phyloP scores from a whole-genome alignment of 2,888 invertebrate genomes.

The Macrophya annulata region DNA sequence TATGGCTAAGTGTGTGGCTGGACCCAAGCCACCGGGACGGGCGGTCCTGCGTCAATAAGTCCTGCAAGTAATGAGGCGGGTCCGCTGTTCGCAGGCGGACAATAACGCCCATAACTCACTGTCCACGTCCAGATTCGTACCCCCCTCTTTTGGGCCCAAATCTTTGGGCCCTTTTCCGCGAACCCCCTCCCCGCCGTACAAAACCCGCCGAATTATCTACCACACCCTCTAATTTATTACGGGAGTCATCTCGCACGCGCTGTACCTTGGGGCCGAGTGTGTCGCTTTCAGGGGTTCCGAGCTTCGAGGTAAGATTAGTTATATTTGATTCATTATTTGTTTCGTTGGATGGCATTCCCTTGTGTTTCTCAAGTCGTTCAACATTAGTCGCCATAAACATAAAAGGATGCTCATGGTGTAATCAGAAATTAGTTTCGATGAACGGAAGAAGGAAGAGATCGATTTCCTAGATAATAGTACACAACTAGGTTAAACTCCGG shows the following conservation, averaged over 20 bases:
- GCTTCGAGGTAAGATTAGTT: neutral
- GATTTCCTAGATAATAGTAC: conserved; percentile 30
- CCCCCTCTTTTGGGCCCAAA: conserved; percentile 29
- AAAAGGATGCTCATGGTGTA: neutral
- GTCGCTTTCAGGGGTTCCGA: neutral
- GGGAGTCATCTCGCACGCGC: conserved; percentile 52
- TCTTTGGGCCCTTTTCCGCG: conserved; percentile 50
- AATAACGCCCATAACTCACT: conserved; percentile 73
- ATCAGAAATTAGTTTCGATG: conserved; percentile 23
- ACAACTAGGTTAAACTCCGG: conserved; percentile 16
- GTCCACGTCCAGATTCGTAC: conserved; percentile 60
- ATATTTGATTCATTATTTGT: conserved; percentile 23
- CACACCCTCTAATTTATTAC: conserved; percentile 52
- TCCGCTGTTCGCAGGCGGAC: conserved; percentile 72
- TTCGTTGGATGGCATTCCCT: neutral
- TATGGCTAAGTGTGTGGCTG: conserved; percentile 60
- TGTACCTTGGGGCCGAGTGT: conserved; percentile 17
- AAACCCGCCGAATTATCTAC: conserved; percentile 62
- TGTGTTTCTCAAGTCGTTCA: neutral
- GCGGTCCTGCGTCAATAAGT: conserved; percentile 69
- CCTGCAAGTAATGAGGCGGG: conserved; percentile 72
- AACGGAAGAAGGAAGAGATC: conserved; percentile 6
- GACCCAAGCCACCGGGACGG: conserved; percentile 60
- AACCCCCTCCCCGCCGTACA: conserved; percentile 40
- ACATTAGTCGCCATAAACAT: neutral